Evolutionary conservation across 1,140 invertebrate genomes (phyloP), one percentile per base, ranked within the genome.

Genomic region (Brachionus plicatilis): DNA sequence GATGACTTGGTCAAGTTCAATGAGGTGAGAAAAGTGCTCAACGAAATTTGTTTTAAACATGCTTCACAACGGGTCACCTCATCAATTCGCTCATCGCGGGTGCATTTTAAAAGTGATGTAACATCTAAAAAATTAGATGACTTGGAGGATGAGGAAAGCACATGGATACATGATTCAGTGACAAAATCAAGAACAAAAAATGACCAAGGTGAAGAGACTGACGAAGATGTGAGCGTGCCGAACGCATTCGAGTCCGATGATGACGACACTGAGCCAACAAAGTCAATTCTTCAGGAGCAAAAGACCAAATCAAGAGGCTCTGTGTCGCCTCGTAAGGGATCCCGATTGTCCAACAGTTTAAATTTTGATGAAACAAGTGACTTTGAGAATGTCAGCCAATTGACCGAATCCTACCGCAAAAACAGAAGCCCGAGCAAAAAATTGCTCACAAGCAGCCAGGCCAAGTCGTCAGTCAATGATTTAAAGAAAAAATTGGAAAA

Each of bases 221-320:
- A 80, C 24, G 78, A 80, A 17, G 78, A 80, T 80, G 78, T 80
- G 12, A 53, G 45, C 11, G n/a, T 80, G 5, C 41, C 78, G 0
- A 53, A 56, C 24, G 78, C 78, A 14, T 60, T 80, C 12, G 50
- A 80, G 33, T 56, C 78, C 11, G 47, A 75, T 45, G 70, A 80
- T 17, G 78, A 80, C 12, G 78, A 80, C 50, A 80, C 78, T 29
- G 78, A 80, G 47, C 78, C 78, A 17, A 80, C 78, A 9, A 80
- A 80, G 47, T 80, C 78, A 29, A 65, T 65, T 53, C 50, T 80
- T 27, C 29, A 33, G 14, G 78, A 53, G 7, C 20, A 4, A 56
- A 80, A 56, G 24, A 24, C 20, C 27, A 78, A 45, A 78, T 14
- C 29, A 11, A 27, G 50, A 80, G 27, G 41, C 4, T 65, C 78